Base-by-base conservation (phyloP, 2,888 invertebrate genomes). In the Thera britannica region DNA sequence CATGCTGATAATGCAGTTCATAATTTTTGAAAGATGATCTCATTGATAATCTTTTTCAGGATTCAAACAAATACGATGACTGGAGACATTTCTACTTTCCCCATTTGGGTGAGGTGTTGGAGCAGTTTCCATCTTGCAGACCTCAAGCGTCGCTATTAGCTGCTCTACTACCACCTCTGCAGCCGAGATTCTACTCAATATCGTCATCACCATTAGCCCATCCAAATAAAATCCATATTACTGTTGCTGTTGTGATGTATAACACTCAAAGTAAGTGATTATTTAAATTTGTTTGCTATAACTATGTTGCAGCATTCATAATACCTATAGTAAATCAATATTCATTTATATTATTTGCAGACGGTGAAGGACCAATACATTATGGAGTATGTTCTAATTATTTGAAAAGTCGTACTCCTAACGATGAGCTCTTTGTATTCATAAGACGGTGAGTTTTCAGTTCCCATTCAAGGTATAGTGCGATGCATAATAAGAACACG, bases 331-430 rank as follows among this genome's bases (percentile, higher is more conserved):
- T n/a, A n/a, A n/a, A n/a, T n/a, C n/a, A n/a, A n/a, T n/a, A n/a
- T n/a, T n/a, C n/a, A n/a, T 62, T 2, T 38, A n/a, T 48, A n/a
- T 56, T 23, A 7, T 65, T 83, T 80, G 35, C 81, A 96, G 98
- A 96, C 90, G 98, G 97, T 3, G 92, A 95, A 71, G 98, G 98
- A 3, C 96, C 97, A 3, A 87, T 96, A 41, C 98, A 98, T 85
- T 97, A 96, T 80, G 99, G 99, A 9, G 98, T 99, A 3, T 98
- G 98, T 84, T 98, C 98, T 51, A 98, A 97, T 84, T 99, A 98
- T 89, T 92, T 99, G 72, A 96, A 97, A 82, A 95, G 96, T 67
- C 86, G 96, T 57, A 92, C 95, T 41, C 93, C 95, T 3, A 95
- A 95, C 1, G 96, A 97, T 70, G 95, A 96, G 70, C 89, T 97